Percentiles rank a stretch among this genome's conserved stretches.
Conservation (phyloP, 2,888 invertebrate species). For the Drosophila paranaensis region DNA sequence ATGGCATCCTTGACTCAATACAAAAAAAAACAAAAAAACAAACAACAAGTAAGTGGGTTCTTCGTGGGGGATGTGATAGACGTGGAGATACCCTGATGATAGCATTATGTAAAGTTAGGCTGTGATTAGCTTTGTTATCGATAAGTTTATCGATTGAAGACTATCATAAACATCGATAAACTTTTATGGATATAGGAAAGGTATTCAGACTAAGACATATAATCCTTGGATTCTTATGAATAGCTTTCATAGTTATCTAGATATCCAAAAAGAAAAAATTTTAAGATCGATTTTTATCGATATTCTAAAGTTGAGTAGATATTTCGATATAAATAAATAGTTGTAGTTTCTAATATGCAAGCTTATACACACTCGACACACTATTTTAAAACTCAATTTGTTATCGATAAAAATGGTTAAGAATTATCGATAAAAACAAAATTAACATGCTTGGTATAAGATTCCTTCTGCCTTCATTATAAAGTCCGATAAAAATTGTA, state of each 20-base stretch:
- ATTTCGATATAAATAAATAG: not conserved
- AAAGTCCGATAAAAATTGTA: too few species aligned
- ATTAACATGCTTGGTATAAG: too few species aligned
- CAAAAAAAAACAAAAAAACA: conserved; percentile 6
- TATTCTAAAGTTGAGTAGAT: not conserved
- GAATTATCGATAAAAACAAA: too few species aligned
- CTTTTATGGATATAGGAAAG: not conserved
- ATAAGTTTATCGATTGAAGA: not conserved
- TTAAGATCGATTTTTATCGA: not conserved
- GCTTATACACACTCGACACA: too few species aligned
- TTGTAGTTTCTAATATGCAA: not conserved
- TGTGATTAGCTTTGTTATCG: too few species aligned
- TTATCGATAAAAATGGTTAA: not conserved
- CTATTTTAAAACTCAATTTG: not conserved
- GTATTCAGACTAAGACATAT: not conserved
- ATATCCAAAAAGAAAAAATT: not conserved
- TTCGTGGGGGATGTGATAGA: not conserved
- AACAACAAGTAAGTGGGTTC: not conserved
- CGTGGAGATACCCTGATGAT: not conserved
- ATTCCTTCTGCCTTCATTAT: too few species aligned
- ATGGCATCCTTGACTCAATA: conserved; percentile 26
- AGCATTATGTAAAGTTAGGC: not conserved
- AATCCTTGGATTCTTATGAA: not conserved
- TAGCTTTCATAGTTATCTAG: not conserved
- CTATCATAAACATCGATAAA: not conserved